These are phyloP conservation scores for Pseudocheirus occidentalis DNA, from an alignment of 2,797 vertebrate species.

Conservation along the genomic window DNA sequence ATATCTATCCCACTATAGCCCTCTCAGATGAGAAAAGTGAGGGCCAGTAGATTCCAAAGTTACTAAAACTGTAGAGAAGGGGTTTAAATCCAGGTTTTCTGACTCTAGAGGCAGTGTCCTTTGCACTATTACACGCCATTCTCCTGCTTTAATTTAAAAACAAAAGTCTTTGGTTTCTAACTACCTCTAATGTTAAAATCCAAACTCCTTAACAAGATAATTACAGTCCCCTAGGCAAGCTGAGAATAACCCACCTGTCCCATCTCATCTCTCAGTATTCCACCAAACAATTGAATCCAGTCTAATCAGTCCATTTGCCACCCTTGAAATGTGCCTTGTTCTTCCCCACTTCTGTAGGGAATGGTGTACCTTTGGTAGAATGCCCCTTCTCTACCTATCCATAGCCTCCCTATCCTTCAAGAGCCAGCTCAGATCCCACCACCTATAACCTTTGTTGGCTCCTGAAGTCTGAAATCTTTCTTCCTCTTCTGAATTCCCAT, in stretches of 20 bases:
- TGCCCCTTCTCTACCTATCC: background rate
- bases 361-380: background rate
- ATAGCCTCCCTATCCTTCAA: background rate
- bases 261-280: background rate
- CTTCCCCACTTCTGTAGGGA: background rate
- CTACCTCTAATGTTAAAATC: background rate
- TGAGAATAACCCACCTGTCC: background rate
- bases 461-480: background rate
- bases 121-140: background rate
- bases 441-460: background rate
- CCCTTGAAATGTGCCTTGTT: background rate
- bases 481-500: background rate
- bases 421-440: background rate
- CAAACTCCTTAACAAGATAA: background rate
- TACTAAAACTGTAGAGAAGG: background rate
- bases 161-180: background rate
- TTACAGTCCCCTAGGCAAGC: background rate
- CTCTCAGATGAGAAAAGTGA: background rate
- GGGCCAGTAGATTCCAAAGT: background rate
- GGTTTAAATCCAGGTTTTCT: background rate
- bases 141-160: background rate
- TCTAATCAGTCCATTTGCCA: background rate
- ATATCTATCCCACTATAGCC: background rate
- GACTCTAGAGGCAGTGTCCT: background rate
- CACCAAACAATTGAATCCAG: background rate